Evolutionary conservation across 2,113 vertebrate genomes (phyloP).

Genomic region (Megaleporinus macrocephalus): DNA sequence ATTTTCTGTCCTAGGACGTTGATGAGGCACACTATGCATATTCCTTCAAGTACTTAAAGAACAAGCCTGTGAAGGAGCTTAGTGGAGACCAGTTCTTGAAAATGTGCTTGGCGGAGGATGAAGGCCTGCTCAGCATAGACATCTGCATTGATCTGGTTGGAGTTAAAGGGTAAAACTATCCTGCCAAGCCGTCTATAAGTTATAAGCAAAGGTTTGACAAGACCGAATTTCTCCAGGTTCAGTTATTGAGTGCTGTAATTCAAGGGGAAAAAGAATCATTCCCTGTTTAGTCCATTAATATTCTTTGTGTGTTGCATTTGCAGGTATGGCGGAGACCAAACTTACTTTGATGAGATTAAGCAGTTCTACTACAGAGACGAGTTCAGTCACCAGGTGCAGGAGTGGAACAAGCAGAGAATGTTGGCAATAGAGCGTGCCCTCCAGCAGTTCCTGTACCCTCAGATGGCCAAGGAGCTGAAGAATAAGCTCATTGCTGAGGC

Average conservation of each 20-base stretch:
- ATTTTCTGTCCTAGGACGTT: slow-evolving; percentile 81
- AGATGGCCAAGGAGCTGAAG: slow-evolving; percentile 98
- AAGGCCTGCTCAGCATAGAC: slow-evolving; percentile 88
- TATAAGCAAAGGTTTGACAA: neutral
- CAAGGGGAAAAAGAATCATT: no score
- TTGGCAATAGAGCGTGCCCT: slow-evolving; percentile 92
- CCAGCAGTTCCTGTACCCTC: slow-evolving; percentile 94
- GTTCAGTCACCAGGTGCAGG: slow-evolving; percentile 99
- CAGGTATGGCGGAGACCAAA: slow-evolving; percentile 93
- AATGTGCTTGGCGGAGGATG: slow-evolving; percentile 93
- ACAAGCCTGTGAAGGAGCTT: slow-evolving; percentile 96
- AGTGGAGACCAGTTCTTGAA: slow-evolving; percentile 97
- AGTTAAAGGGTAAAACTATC: slow-evolving; percentile 87
- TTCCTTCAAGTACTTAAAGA: slow-evolving; percentile 97
- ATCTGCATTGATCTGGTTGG: slow-evolving; percentile 97
- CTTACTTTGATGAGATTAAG: slow-evolving; percentile 98
- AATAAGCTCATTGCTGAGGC: slow-evolving; percentile 93
- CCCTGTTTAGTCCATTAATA: neutral
- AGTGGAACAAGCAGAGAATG: slow-evolving; percentile 96
- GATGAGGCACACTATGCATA: slow-evolving; percentile 96
- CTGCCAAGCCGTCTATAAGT: neutral
- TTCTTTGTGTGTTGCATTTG: neutral
- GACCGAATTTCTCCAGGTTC: neutral
- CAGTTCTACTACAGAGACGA: slow-evolving; percentile 99
- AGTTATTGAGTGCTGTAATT: neutral